Base-by-base conservation (phyloP, 2,888 invertebrate species). In the Napeogenes inachia region DNA sequence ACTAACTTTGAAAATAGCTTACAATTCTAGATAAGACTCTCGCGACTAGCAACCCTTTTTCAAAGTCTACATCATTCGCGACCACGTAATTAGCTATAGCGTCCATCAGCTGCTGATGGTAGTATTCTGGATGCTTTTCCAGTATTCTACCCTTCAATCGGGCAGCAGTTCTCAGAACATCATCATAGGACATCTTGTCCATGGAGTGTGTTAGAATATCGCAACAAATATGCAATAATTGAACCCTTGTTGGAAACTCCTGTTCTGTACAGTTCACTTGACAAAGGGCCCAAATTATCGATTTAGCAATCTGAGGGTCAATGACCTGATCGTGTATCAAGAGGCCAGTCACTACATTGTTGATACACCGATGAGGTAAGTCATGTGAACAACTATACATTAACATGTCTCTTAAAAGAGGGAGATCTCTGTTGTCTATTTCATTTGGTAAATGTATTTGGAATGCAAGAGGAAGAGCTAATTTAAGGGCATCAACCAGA, bases 401-500 rank as follows among this genome's bases (percentile, higher is more conserved):
- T 5, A 94, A 75, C 81, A 92, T 91, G 33, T 92, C 92, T 10
- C 84, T 80, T 35, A 94, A 74, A 13, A 91, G 75, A 0, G 78
- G 74, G 5, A 92, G 64, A 70, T 93, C 92, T 33, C 91, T 82
- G 10, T 77, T 81, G 66, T 94, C 92, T 32, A 94, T 72, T 76
- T 94, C 93, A 5, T 85, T 69, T 0, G 89, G 85, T 6, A 94
- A 70, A 65, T 94, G 92, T 6, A 92, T 90, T 81, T 94, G 93
- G 74, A 95, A 94, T 0, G 93, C 92, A 38, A 94, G 77, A 0
- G 94, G 94, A 10, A 95, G 72, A 0, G 95, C 94, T 0, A 93
- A 83, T 71, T 87, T 88, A 4, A 95, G 73, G 0, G 94, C 94
- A 45, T 93, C 93, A 0, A 92, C 89, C 33, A 95, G 79, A 61